phyloP scores from a whole-genome alignment of 2,888 invertebrate species.

The Eupithecia subfuscata region DNA sequence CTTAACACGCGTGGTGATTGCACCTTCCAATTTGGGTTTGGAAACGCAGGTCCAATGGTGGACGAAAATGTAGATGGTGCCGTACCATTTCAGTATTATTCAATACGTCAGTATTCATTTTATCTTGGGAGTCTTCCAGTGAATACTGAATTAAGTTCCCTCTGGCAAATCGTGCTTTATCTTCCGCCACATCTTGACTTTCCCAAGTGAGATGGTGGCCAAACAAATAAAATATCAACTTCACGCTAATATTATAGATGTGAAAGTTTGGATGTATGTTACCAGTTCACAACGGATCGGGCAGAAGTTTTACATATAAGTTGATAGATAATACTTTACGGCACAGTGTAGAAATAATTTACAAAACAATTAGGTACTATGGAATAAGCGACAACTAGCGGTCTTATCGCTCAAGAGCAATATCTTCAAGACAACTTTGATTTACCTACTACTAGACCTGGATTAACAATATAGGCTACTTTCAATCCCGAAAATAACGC shows the following conservation, averaged over 20 bases:
- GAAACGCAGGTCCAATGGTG: neutral
- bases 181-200: neutral
- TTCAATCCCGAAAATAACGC: no score
- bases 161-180: neutral
- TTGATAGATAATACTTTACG: no score
- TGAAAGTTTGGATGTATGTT: no score
- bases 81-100: neutral
- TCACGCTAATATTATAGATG: neutral
- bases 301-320: neutral
- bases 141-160: neutral
- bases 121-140: neutral
- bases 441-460: no score
- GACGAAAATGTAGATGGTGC: neutral
- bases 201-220: neutral
- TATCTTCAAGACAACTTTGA: no score
- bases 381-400: no score
- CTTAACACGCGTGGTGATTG: neutral
- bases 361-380: no score
- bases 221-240: neutral
- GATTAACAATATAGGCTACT: no score
- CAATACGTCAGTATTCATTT: neutral
- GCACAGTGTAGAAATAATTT: no score
- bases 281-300: no score
- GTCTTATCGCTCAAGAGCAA: no score
- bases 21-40: neutral